Base-by-base conservation (phyloP, 2,113 vertebrate species). In the Campylomormyrus tamandua region DNA sequence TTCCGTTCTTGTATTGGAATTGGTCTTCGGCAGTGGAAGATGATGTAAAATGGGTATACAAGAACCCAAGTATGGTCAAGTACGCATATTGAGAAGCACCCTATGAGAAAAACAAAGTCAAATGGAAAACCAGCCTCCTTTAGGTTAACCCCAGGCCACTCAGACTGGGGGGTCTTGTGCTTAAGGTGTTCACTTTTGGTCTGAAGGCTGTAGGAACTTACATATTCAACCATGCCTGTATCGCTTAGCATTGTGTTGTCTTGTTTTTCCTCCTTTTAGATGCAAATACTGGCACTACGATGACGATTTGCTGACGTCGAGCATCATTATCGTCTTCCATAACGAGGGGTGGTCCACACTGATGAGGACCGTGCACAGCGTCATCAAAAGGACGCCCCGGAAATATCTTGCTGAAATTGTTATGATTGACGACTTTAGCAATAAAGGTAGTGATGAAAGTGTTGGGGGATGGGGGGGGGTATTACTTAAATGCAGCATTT, bases 311-410 rank as follows among this genome's bases (percentile, higher is more conserved):
- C 96, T 99, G 3, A 99, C 98, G 89, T 97, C 97, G 84, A 99
- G 98, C 1, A 96, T 99, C 94, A 95, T 99, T 83, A 99, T 99
- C 66, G 98, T 99, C 0, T 99, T 99, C 95, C 98, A 99, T 94
- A 99, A 99, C 0, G 98, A 99, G 83, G 98, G 98, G 77, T 99
- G 98, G 98, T 99, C 98, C 8, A 98, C 98, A 0, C 96, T 99
- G 49, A 97, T 99, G 90, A 96, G 98, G 66, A 99, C 98, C 0
- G 94, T 99, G 87, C 98, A 99, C 96, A 99, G 98, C 5, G 97
- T 99, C 91, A 97, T 99, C 83, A 98, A 97, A 95, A 98, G 98
- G 92, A 99, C 98, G 0, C 97, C 98, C 0, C 95, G 97, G 0
- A 95, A 92, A 93, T 98, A 98, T 92, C 95, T 99, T 77, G 98